Base-by-base conservation (phyloP, 2,113 vertebrate species). In the Phylloscopus trochilus region DNA sequence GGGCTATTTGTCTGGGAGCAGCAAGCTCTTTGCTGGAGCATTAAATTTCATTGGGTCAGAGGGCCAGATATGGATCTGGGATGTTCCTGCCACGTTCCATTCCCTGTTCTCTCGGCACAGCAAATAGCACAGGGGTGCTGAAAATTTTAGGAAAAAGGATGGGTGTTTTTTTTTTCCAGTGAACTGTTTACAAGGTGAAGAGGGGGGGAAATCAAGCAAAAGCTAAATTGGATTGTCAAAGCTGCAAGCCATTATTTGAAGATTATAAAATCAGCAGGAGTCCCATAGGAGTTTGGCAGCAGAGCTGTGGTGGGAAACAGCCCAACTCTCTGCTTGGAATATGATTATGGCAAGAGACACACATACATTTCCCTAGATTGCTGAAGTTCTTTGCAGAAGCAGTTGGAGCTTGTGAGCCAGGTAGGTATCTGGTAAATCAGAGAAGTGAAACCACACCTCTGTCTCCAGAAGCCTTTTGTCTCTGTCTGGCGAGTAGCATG, bases 261-360 rank as follows among this genome's bases (percentile, higher is more conserved):
- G 89, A 74, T 93, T 78, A 91, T 74, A 92, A 83, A 92, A 91
- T 81, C 20, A 88, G 75, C 59, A 66, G 72, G 23, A 55, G 51
- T 86, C 82, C 83, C 52, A 24, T 13, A 82, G 76, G 79, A 87
- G 37, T 83, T 81, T n/a, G 35, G 37, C 83, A 86, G 86, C 47
- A 77, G 52, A 94, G 74, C 60, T 87, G 60, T 52, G 60, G 44
- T 43, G 63, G 52, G 64, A 56, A 63, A 28, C 2, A 7, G 16
- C 62, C 70, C 72, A 63, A 0, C 46, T 87, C 28, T 86, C 63
- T 83, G 39, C 59, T 62, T 83, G 74, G 84, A 66, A 66, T 58
- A 23, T 1, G 7, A 43, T 85, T 72, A 28, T 49, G 64, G 73
- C 4, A 13, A 33, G 69, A 70, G 56, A n/a, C 23, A 62, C 58